Percentiles rank a stretch among this genome's conserved stretches.
These are phyloP conservation scores for Archilochus colubris DNA, from an alignment of 2,113 vertebrate genomes.

Conservation along the genomic window DNA sequence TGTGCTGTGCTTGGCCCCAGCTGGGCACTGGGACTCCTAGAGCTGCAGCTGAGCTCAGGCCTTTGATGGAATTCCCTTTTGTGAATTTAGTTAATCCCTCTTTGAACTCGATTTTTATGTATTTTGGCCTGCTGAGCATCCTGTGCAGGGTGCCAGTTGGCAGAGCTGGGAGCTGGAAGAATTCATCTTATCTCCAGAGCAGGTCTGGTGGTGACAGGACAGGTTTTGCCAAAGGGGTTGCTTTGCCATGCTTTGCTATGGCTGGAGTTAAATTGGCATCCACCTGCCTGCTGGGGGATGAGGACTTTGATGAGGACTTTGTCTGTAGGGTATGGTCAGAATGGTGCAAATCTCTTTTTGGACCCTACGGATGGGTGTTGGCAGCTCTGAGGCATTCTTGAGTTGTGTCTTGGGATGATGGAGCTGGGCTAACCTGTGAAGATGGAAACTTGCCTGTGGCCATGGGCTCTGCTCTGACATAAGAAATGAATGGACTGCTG, in stretches of 20 bases:
- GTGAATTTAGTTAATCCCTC: not conserved
- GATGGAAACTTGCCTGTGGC: not conserved
- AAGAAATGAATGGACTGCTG: not conserved
- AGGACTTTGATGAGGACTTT: not conserved
- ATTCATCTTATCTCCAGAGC: constrained; percentile 24
- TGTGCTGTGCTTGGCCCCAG: not conserved
- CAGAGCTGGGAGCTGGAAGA: not conserved
- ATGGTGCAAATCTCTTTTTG: not conserved
- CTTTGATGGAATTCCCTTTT: not conserved
- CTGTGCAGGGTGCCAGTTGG: constrained; percentile 41
- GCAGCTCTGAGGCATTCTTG: not conserved
- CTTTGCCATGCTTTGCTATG: not conserved
- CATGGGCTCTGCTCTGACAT: not conserved
- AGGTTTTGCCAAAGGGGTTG: not conserved
- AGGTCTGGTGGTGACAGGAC: not conserved
- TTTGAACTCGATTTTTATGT: not conserved
- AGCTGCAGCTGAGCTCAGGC: not conserved
- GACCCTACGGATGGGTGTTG: not conserved
- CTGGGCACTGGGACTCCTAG: fast-evolving
- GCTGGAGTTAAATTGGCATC: not conserved
- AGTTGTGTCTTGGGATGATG: not conserved
- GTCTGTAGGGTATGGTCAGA: not conserved
- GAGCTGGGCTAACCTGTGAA: not conserved
- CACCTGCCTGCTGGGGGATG: not conserved
- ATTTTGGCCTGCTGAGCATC: constrained; percentile 35